Conservation (phyloP, 1,140 invertebrate genomes). For the Charaxes varanes region DNA sequence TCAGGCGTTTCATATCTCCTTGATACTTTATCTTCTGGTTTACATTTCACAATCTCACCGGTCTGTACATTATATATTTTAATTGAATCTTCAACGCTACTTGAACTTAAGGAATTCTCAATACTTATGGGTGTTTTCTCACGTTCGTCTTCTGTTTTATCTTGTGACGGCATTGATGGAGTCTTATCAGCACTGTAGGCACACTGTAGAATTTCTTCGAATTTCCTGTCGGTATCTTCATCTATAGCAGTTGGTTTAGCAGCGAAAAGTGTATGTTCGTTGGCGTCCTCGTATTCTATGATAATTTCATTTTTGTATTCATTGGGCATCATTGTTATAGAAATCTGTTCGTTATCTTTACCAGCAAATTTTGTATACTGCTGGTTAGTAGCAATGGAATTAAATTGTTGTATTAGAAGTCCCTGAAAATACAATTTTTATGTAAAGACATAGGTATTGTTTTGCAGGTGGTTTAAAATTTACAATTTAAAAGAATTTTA, state of each 20-base stretch:
- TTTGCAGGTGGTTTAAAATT: no score
- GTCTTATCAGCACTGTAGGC: slow-evolving; percentile 33
- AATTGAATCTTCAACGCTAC: slow-evolving; percentile 67
- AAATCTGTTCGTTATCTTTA: slow-evolving; percentile 43
- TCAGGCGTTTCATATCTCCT: slow-evolving; percentile 41
- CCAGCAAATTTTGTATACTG: slow-evolving; percentile 50
- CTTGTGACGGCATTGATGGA: slow-evolving; percentile 18
- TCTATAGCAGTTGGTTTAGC: slow-evolving; percentile 44
- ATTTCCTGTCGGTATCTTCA: slow-evolving; percentile 57
- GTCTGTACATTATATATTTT: slow-evolving; percentile 72
- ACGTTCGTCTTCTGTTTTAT: slow-evolving; percentile 29
- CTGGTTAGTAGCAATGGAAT: slow-evolving; percentile 59
- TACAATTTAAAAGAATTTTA: no score
- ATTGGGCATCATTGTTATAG: slow-evolving; percentile 41
- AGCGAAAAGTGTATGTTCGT: slow-evolving; percentile 45
- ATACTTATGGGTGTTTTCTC: slow-evolving; percentile 44
- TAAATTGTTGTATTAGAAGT: slow-evolving; percentile 66
- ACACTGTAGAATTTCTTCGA: slow-evolving; percentile 57
- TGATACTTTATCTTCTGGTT: slow-evolving; percentile 65
- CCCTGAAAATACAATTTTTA: slow-evolving; percentile 46
- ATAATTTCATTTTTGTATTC: slow-evolving; percentile 49
- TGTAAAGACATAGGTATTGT: slow-evolving; percentile 17
- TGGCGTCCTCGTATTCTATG: slow-evolving; percentile 59
- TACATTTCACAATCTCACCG: slow-evolving; percentile 66
- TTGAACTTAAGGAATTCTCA: slow-evolving; percentile 56